A percentile compares a stretch with the other conserved stretches of the same genome.
Evolutionary conservation across 2,888 invertebrate genomes (phyloP).

Genomic region (Xestia rhomboidea): DNA sequence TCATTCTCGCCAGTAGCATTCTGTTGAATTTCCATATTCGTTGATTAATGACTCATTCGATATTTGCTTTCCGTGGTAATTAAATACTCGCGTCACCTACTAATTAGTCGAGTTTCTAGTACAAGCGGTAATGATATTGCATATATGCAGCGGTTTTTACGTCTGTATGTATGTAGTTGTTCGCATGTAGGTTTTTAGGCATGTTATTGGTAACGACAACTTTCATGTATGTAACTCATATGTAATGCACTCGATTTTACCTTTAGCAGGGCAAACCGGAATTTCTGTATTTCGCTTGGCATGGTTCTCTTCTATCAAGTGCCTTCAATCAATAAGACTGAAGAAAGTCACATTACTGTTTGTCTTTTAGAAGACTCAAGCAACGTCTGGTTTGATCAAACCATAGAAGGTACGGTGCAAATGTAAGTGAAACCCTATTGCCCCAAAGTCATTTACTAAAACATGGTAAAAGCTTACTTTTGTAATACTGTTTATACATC

Average conservation of each 20-base stretch:
- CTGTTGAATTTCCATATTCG: neutral
- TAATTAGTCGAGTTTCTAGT: slow-evolving; percentile 52
- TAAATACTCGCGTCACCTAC: slow-evolving; percentile 20
- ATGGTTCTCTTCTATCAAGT: neutral
- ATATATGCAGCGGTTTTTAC: slow-evolving; percentile 28
- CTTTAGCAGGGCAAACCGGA: slow-evolving; percentile 17
- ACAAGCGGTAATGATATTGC: slow-evolving; percentile 36
- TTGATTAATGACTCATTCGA: slow-evolving; percentile 18
- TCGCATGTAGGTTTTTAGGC: slow-evolving; percentile 26
- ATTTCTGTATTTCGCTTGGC: slow-evolving; percentile 1
- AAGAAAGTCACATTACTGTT: neutral
- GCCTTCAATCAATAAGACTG: neutral
- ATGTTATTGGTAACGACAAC: slow-evolving; percentile 52
- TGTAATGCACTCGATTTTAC: slow-evolving; percentile 34
- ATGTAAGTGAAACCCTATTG: neutral
- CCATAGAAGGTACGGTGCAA: neutral
- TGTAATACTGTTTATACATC: neutral
- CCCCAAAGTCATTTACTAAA: neutral
- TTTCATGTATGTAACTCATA: slow-evolving; percentile 52
- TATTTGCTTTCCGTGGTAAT: slow-evolving; percentile 41
- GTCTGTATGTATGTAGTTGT: slow-evolving; percentile 3
- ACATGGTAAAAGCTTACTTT: neutral
- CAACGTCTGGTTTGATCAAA: neutral
- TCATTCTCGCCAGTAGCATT: slow-evolving; percentile 10
- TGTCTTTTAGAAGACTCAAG: neutral